Conservation (phyloP, 2,113 vertebrate species). For the Pontoporia blainvillei region DNA sequence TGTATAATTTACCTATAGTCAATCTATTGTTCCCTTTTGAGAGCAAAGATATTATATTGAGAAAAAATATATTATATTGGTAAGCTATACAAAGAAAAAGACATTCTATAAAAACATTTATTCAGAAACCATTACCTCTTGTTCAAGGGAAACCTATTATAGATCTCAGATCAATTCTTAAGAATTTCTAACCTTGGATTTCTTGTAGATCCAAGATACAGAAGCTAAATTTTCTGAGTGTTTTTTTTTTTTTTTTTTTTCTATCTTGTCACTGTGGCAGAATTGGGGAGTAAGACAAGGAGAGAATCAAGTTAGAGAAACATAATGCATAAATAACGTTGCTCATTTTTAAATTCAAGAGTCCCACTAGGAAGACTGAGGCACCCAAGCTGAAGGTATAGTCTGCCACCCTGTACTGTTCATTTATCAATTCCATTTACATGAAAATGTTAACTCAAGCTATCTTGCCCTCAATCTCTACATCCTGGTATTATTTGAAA, state of each 20-base stretch:
- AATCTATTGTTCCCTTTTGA: not conserved
- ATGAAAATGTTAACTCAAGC: not conserved
- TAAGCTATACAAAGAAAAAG: not conserved
- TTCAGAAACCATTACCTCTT: not conserved
- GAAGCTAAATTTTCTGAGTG: not conserved
- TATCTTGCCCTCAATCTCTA: not conserved
- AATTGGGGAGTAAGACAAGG: not conserved
- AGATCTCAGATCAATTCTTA: not conserved
- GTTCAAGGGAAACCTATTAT: not conserved
- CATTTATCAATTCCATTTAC: not conserved
- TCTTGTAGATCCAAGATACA: not conserved
- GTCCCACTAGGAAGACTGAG: not conserved
- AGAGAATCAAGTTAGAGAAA: not conserved
- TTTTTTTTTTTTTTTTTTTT: not conserved
- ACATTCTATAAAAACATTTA: not conserved
- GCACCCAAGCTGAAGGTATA: not conserved
- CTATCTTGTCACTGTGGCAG: not conserved
- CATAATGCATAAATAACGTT: not conserved
- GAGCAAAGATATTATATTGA: not conserved
- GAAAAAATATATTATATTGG: not conserved
- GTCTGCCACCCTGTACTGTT: not conserved
- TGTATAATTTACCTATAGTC: not conserved
- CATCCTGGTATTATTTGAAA: not conserved
- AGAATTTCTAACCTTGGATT: not conserved
- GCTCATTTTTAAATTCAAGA: not conserved